Base-by-base conservation (phyloP, 2,888 invertebrate species). In the Acrobasis suavella region DNA sequence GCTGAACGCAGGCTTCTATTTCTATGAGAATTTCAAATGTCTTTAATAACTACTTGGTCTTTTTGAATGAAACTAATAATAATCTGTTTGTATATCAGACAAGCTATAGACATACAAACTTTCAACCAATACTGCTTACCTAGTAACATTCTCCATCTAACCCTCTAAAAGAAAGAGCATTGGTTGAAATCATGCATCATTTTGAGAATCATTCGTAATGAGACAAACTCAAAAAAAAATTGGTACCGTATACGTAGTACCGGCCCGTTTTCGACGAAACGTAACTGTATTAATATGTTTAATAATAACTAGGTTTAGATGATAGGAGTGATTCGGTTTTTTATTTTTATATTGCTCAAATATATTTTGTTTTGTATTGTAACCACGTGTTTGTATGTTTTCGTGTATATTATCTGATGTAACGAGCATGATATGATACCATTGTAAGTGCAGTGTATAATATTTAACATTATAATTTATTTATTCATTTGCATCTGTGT, bases 401-500 rank as follows among this genome's bases (percentile, higher is more conserved):
- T 85, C 79, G 82, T 89, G 87, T 91, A 86, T 88, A 86, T 80
- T 87, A 78, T 86, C 85, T 78, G 83, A 82, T 86, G 84, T 88
- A 90, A 85, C 85, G 87, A 85, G 82, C 87, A 86, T 85, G 76
- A 82, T 83, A 83, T 79, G 81, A 82, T 87, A 82, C 80, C 78
- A 83, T 81, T 89, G 84, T 90, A 89, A 87, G 89, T 86, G 90
- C 89, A 88, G 89, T 91, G 88, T 89, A 87, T 89, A 82, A 89
- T 90, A 91, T 91, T 88, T 86, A 91, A 90, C 88, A 89, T 80
- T 88, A 91, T 90, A 90, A 92, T 92, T 92, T 92, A 92, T 92
- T 92, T 92, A 92, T 92, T 92, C 86, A 91, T 92, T 92, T 92
- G 91, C 91, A 72, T 73, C 46, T 60, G 69, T 73, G 62, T 71